Conservation (phyloP, 37 sponge, comb jelly and placozoan genomes). For the Dysidea cf. avara region DNA sequence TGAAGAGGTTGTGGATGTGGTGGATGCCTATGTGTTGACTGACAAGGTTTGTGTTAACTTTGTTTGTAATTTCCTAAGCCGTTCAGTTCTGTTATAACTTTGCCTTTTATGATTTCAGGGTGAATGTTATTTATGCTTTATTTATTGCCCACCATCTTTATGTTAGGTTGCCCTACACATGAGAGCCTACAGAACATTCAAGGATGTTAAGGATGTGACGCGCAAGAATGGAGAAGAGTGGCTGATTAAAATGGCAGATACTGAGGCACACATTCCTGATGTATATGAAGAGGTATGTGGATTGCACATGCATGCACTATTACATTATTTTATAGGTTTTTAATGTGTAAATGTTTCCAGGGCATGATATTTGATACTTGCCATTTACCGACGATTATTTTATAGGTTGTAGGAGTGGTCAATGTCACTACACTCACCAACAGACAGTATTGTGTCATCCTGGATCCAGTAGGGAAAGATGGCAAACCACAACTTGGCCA, state of each 20-base stretch:
- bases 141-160: no score
- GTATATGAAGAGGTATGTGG: constrained; percentile 90
- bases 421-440: constrained; percentile 96
- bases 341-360: no score
- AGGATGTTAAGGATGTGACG: constrained; percentile 71
- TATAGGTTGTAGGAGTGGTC: constrained; percentile 72
- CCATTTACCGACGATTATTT: neutral
- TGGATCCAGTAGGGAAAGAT: constrained; percentile 90
- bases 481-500: constrained; percentile 99
- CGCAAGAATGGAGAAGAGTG: constrained; percentile 99
- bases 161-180: constrained; percentile 93
- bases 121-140: no score
- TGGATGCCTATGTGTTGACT: constrained; percentile 96
- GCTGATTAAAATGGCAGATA: constrained; percentile 98
- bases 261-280: constrained; percentile 99
- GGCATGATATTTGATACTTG: no score
- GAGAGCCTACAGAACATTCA: constrained; percentile 90
- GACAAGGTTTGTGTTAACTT: constrained; percentile 80
- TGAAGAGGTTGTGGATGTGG: constrained; percentile 94
- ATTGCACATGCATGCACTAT: no score
- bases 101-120: no score
- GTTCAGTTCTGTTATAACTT: no score
- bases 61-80: no score
- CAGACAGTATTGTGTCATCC: constrained; percentile 97
- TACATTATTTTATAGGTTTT: no score